Evolutionary conservation across 2,888 invertebrate species (phyloP), one percentile per base, ranked within the genome.

Genomic region (Aporophyla nigra): DNA sequence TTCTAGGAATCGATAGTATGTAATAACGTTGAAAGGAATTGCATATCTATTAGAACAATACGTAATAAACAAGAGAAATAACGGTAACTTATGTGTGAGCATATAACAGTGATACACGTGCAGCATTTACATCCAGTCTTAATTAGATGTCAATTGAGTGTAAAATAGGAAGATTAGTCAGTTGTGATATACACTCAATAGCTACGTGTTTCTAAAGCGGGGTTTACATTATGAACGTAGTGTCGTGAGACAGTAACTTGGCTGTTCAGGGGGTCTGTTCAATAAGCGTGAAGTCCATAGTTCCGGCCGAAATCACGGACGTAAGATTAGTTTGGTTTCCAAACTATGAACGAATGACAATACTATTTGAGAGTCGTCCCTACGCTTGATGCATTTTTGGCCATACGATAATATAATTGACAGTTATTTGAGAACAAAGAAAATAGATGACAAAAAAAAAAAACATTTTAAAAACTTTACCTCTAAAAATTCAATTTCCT

Each of bases 71-170:
- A 21, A n/a, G 49, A 49, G 49, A 49, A 40, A 0, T 21, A 5
- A 59, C 9, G 7, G 24, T 53, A 54, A 61, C 19, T 1, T 43
- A 40, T 63, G 12, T n/a, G 19, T 69, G 27, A 33, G 33, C 6
- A 6, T 49, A 54, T 7, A 19, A 2, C 24, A 33, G 21, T 21
- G 9, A 5, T 51, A 51, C 46, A 80, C 65, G 80, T 80, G 65
- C 12, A 16, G 21, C 56, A 49, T 2, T 71, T 33, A 59, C 5
- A 19, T 65, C 4, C 16, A 53, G 58, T 49, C 46, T 65, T 54
- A 73, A 61, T 80, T 16, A 66, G 1, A 56, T 65, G 80, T 61
- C 59, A 73, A 54, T 27, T n/a, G 49, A 66, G 0, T 40, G 49
- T 51, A 56, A 70, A 70, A 63, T 51, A 10, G 0, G 27, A 58